Evolutionary conservation across 2,888 invertebrate genomes (phyloP), one percentile per base, ranked within the genome.

Genomic region (Trichogramma dendrolimi): DNA sequence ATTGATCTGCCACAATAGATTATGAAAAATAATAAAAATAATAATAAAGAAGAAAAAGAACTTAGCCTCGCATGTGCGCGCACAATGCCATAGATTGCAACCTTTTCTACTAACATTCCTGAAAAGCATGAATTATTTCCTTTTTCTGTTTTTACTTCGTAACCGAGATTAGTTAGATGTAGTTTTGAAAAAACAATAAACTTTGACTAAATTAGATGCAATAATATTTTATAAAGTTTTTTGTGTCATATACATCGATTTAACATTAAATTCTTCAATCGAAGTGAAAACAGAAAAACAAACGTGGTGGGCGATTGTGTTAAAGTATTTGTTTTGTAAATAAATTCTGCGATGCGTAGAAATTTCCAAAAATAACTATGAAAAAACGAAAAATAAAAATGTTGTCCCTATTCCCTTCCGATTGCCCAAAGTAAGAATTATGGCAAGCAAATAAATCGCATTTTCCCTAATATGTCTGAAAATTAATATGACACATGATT

Each of bases 291-390:
- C 47, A 56, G 11, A 46, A 42, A 62, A 49, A 40, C 7, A 39
- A 55, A 47, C 39, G 63, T 61, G 59, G 61, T 63, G 63, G 63
- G 63, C 63, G 65, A 65, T 14, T 63, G 65, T 63, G 61, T 65
- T 54, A 47, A 62, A 60, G 55, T 62, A 27, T 27, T 27, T 27
- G 55, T 64, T 60, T 54, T 50, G 54, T 56, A 62, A 58, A 59
- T 48, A 55, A 55, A 60, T 8, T 58, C 57, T 65, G 62, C 60
- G 62, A 58, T 60, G 55, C 57, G 48, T 61, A 62, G 55, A 58
- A 40, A 52, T 42, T 27, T 52, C 49, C 27, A 27, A 27, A 27
- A 27, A 27, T 27, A 1, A 27, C 27, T 27, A 27, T 27, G 27
- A 27, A 27, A 27, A 27, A 27, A 27, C 27, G 27, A 27, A 27